Evolutionary conservation across 2,113 vertebrate genomes (phyloP), one percentile per base, ranked within the genome.

Genomic region (Zosterops japonicus): DNA sequence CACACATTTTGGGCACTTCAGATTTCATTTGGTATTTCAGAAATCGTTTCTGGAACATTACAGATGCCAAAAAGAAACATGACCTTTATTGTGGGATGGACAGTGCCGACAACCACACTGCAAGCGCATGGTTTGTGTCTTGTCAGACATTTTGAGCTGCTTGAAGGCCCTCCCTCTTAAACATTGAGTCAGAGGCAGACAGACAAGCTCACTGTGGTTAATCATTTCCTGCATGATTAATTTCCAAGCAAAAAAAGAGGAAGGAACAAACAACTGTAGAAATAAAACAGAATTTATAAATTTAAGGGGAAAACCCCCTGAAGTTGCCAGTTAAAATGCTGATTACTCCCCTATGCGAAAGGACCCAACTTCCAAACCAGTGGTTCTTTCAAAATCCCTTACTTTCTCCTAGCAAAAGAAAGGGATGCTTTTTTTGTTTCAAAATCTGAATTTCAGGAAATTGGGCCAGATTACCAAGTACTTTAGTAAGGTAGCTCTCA

Each of bases 161-260:
- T 82, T 47, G 4, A 82, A 90, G 78, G 93, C 33, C 18, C 60
- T 93, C 75, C 60, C 93, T 49, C 35, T 72, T 35, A 57, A 93
- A 83, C 69, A 33, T 61, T 96, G 97, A 97, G 94, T 97, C 98
- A 98, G 91, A 98, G 84, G 95, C 95, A 97, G 93, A 74, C 95
- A 93, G 91, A 88, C 88, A 91, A 88, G 90, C 96, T 96, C 95
- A 46, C 96, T 97, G 97, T 13, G 98, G 98, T 97, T 98, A 96
- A 97, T 97, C 87, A 71, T 90, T 98, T 98, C 98, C 98, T 98
- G 98, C 85, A 74, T 98, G 98, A 98, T 98, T 98, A 98, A 98
- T 97, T 96, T 97, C 84, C 89, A 95, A 81, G 82, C 61, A 63
- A 68, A 72, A 94, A 96, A 95, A 94, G 94, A 96, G 96, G 93